Percentiles rank a stretch among this genome's conserved stretches.
phyloP scores from a whole-genome alignment of 2,113 vertebrate genomes.

The Gymnocephalus cernua region DNA sequence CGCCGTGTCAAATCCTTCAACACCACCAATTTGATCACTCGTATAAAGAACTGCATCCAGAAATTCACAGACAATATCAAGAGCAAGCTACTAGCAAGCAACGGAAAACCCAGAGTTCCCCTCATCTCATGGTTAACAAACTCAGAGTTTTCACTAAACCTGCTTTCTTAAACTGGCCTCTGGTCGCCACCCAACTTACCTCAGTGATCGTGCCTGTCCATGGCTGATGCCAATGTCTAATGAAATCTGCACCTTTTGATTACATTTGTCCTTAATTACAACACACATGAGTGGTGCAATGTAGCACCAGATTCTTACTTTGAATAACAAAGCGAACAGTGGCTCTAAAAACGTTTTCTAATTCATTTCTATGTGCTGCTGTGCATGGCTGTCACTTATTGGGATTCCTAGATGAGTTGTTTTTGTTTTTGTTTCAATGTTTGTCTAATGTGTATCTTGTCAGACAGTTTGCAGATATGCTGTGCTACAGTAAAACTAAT shows the following conservation, averaged over 20 bases:
- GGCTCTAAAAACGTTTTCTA: neutral
- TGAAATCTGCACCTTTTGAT: conserved; percentile 19
- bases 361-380: neutral
- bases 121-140: too few relatives aligned
- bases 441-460: neutral
- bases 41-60: too few relatives aligned
- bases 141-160: too few relatives aligned
- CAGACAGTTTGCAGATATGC: neutral
- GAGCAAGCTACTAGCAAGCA: too few relatives aligned
- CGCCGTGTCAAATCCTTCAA: too few relatives aligned
- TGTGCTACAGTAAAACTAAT: neutral
- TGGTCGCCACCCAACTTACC: conserved; percentile 38
- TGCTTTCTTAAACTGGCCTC: too few relatives aligned
- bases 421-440: neutral
- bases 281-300: conserved; percentile 18
- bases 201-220: conserved; percentile 13
- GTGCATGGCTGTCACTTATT: neutral
- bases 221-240: conserved; percentile 15
- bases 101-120: too few relatives aligned
- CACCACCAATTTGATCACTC: too few relatives aligned
- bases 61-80: too few relatives aligned
- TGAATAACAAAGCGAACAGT: neutral
- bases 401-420: neutral
- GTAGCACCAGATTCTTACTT: neutral
- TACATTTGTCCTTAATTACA: conserved; percentile 37